Evolutionary conservation across 2,888 invertebrate species (phyloP).

Genomic region (Onchidella celtica): DNA sequence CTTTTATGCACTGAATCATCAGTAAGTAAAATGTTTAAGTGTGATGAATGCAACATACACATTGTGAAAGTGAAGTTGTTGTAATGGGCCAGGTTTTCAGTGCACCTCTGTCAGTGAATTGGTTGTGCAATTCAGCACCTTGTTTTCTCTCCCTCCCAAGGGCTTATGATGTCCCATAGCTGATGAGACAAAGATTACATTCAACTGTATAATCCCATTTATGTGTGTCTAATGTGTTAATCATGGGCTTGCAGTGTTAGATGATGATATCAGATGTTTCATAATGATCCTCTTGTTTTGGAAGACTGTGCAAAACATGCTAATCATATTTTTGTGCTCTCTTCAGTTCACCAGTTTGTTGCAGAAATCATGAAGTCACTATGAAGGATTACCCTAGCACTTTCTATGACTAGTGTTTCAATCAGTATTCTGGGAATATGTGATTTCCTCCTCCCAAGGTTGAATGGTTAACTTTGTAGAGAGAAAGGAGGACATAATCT

Average conservation of each 20-base stretch:
- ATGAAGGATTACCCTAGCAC: neutral
- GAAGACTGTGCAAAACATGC: neutral
- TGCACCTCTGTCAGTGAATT: too few species aligned
- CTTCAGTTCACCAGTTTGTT: neutral
- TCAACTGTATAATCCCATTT: neutral
- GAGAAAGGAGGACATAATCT: too few species aligned
- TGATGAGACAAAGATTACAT: neutral
- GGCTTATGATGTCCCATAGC: neutral
- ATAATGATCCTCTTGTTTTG: neutral
- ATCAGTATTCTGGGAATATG: neutral
- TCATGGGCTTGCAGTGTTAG: neutral
- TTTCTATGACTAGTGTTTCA: neutral
- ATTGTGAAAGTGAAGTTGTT: too few species aligned
- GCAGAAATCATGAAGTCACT: too few species aligned
- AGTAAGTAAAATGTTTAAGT: too few species aligned
- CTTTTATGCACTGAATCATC: too few species aligned
- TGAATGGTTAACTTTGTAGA: neutral
- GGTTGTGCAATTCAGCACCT: too few species aligned
- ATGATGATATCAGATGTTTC: neutral
- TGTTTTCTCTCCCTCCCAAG: neutral
- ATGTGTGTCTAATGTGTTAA: neutral
- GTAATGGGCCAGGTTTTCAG: too few species aligned
- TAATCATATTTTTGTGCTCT: neutral
- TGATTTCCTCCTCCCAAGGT: neutral
- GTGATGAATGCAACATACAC: too few species aligned